Base-by-base conservation (phyloP, 2,113 vertebrate species). In the Indri indri region DNA sequence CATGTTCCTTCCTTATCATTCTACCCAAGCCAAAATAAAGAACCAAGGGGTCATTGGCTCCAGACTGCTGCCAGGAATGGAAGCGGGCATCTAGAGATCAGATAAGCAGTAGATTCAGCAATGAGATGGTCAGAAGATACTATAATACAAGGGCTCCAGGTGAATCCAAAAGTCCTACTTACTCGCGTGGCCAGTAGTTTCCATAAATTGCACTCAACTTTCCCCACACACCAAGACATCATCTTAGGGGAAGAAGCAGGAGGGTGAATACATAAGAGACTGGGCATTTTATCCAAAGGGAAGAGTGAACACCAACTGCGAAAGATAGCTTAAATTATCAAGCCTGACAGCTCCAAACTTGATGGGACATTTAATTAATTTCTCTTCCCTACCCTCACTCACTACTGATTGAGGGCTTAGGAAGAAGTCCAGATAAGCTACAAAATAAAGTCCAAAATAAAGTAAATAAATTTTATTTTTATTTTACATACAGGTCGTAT, bases 291-390 rank as follows among this genome's bases (percentile, higher is more conserved):
- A 84, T 93, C 74, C 73, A 95, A 95, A 79, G 91, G 95, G 59
- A 97, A 96, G 91, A 94, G 87, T 87, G 74, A 97, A 47, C 45
- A 89, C 32, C 91, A 97, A 20, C 63, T 65, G 79, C 93, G 57
- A 97, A 95, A 83, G 79, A 93, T 32, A 13, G 90, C 59, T 96
- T 92, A 91, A 91, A 76, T 79, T 12, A 94, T 95, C 63, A 91
- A 70, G 34, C 8, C 52, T 97, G 91, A 93, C 89, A 98, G 97
- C 96, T 98, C 84, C 74, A 97, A 98, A 98, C 90, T 92, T 96
- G 82, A 96, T 47, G 74, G 86, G 90, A 95, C 70, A 92, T 93
- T 93, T 93, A 94, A 96, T 95, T 86, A 94, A 98, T 97, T 98
- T 90, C 40, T 94, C 79, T 93, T 77, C 70, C 81, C 61, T 82